Evolutionary conservation across 2,113 vertebrate genomes (phyloP).

Genomic region (Tyto alba): DNA sequence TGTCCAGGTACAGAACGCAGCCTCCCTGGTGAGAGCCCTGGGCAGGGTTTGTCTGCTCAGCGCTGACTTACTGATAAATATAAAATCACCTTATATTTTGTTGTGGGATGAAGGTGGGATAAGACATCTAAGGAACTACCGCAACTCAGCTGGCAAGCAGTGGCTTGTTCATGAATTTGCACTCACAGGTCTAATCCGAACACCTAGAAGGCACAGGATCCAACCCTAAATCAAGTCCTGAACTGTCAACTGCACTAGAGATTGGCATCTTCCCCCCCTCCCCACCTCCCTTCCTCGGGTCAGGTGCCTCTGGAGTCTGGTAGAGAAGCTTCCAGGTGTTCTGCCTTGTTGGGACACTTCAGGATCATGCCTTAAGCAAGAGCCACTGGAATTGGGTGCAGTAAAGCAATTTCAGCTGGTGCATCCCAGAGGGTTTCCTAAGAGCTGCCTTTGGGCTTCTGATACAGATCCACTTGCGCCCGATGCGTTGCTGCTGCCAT

Average conservation of each 20-base stretch:
- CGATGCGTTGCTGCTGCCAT: not conserved
- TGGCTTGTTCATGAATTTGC: not conserved
- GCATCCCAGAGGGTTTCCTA: not conserved
- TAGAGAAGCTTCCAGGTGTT: not conserved
- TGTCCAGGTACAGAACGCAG: not conserved
- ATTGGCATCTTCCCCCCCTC: not conserved
- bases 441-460: not conserved
- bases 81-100: not conserved
- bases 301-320: not conserved
- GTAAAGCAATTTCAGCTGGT: not conserved
- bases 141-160: not conserved
- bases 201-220: not conserved
- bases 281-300: not conserved
- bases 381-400: not conserved
- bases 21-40: not conserved
- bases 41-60: not conserved
- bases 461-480: not conserved
- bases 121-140: not conserved
- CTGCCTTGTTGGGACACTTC: not conserved
- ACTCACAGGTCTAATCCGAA: not conserved
- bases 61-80: not conserved
- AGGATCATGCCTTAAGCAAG: not conserved
- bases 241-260: not conserved
- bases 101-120: not conserved
- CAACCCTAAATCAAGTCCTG: not conserved